phyloP scores from a whole-genome alignment of 1,140 invertebrate genomes.

The Pemphigus obesinymphae region DNA sequence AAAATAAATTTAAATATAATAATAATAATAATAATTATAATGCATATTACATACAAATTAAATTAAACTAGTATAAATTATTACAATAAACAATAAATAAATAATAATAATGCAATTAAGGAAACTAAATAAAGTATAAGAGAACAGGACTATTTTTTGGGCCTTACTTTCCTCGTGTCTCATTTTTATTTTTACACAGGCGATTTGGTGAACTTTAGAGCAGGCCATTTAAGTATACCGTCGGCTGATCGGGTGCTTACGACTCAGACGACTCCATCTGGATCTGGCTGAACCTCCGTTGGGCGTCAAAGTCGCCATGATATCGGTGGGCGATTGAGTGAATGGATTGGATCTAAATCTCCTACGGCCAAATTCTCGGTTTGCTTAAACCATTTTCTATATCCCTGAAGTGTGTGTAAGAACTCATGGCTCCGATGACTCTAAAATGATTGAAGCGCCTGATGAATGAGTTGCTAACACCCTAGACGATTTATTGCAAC shows the following conservation, averaged over 20 bases:
- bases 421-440: slow-evolving; percentile 43
- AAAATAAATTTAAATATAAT: too few relatives aligned
- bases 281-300: slow-evolving; percentile 43
- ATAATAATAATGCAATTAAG: too few relatives aligned
- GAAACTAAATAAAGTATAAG: too few relatives aligned
- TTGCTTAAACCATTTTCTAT: background rate
- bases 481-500: background rate
- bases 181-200: too few relatives aligned
- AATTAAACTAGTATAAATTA: too few relatives aligned
- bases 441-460: slow-evolving; percentile 46
- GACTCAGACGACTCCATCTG: slow-evolving; percentile 45
- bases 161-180: too few relatives aligned
- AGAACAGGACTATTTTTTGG: too few relatives aligned
- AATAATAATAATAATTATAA: too few relatives aligned
- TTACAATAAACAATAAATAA: too few relatives aligned
- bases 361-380: too few relatives aligned
- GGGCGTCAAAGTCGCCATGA: slow-evolving; percentile 48
- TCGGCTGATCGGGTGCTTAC: background rate
- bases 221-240: background rate
- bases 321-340: background rate
- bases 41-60: too few relatives aligned
- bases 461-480: slow-evolving; percentile 44
- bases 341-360: background rate
- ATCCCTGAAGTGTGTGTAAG: background rate
- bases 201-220: too few relatives aligned